These are phyloP conservation scores for Laupala kohalensis DNA, from an alignment of 1,140 invertebrate species.

Conservation along the genomic window DNA sequence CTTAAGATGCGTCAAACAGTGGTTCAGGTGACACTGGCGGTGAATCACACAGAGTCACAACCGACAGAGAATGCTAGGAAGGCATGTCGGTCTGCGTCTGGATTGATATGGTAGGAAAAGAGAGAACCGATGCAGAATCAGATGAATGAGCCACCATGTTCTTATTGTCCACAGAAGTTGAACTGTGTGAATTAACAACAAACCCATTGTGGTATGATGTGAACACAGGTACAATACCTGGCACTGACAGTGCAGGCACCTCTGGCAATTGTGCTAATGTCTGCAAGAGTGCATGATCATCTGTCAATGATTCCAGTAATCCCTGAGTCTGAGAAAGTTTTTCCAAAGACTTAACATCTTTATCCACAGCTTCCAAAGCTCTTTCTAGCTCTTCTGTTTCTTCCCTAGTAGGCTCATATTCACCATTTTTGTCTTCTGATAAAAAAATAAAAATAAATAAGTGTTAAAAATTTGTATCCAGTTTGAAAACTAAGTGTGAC, in stretches of 20 bases:
- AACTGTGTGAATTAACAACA: slow-evolving; percentile 2
- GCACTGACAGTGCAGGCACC: slow-evolving; percentile 1
- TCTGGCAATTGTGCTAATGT: slow-evolving; percentile 15
- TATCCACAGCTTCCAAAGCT: slow-evolving; percentile 66
- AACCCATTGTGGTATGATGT: slow-evolving; percentile 11
- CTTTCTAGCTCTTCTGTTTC: slow-evolving; percentile 73
- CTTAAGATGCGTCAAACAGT: neutral
- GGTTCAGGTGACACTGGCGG: neutral
- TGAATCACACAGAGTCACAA: neutral
- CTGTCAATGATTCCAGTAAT: slow-evolving; percentile 29
- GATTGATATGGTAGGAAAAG: slow-evolving; percentile 10
- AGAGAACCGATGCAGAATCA: neutral
- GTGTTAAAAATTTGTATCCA: neutral
- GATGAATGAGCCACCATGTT: neutral
- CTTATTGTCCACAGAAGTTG: neutral
- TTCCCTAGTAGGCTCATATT: slow-evolving; percentile 56
- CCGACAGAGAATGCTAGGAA: slow-evolving; percentile 8
- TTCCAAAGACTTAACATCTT: slow-evolving; percentile 59
- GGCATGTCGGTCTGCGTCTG: slow-evolving; percentile 14
- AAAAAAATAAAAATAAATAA: slow-evolving; percentile 8
- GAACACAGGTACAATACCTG: slow-evolving; percentile 12
- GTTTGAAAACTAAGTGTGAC: too few species aligned
- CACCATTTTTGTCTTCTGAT: slow-evolving; percentile 54
- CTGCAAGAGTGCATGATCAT: slow-evolving; percentile 16
- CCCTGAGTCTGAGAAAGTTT: slow-evolving; percentile 52